Evolutionary conservation across 2,113 vertebrate genomes (phyloP).

Genomic region (Brachirus orientalis): DNA sequence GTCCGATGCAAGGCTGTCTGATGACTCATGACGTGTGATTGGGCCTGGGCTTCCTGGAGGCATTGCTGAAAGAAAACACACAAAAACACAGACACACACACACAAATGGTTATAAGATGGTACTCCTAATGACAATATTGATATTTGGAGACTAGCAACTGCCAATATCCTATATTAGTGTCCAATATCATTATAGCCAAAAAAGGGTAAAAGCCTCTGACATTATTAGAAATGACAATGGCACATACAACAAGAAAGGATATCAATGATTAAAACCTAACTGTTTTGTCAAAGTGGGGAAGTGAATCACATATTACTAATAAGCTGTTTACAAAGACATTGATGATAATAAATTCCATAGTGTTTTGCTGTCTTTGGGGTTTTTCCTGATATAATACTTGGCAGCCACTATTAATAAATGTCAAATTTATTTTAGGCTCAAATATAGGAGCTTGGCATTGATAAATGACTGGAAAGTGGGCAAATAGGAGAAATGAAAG

Average conservation of each 20-base stretch:
- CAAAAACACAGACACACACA: slow-evolving; percentile 1
- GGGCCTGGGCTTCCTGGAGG: slow-evolving; percentile 92
- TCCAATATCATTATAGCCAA: neutral
- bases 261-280: neutral
- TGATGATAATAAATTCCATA: slow-evolving; percentile 25
- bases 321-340: slow-evolving; percentile 19
- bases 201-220: neutral
- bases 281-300: neutral
- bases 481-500: neutral
- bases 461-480: neutral
- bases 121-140: neutral
- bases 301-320: slow-evolving; percentile 11
- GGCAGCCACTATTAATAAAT: slow-evolving; percentile 4
- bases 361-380: neutral
- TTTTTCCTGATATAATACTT: neutral
- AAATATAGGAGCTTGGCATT: neutral
- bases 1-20: slow-evolving; percentile 93
- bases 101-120: neutral
- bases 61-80: slow-evolving; percentile 78
- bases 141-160: neutral
- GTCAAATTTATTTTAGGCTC: neutral
- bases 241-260: neutral
- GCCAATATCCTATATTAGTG: neutral
- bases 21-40: slow-evolving; percentile 92
- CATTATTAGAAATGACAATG: neutral